Conservation (phyloP, 1,140 invertebrate species). For the Apis dorsata region DNA sequence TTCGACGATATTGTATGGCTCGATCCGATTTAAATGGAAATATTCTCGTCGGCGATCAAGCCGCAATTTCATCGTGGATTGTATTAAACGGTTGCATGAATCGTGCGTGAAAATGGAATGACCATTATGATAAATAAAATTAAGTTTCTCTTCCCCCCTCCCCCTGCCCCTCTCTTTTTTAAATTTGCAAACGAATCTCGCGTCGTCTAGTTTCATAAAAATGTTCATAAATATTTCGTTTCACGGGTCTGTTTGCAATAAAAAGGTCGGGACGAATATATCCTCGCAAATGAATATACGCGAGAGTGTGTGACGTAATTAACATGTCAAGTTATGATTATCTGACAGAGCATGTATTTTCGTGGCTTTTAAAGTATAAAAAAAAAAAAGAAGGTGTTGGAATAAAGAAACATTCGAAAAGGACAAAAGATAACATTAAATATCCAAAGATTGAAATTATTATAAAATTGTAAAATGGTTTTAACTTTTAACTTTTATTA, state of each 20-base stretch:
- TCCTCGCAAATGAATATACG: conserved; percentile 21
- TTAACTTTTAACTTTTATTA: no score
- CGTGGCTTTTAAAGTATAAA: neutral
- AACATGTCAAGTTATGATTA: conserved; percentile 21
- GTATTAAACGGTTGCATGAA: conserved; percentile 18
- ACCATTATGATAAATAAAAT: conserved; percentile 30
- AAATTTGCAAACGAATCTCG: neutral
- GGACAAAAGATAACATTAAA: no score
- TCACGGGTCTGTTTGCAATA: conserved; percentile 4
- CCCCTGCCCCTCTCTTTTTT: neutral
- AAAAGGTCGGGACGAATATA: neutral
- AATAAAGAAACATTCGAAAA: neutral
- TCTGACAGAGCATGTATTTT: neutral
- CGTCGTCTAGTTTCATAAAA: neutral
- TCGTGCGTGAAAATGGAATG: neutral
- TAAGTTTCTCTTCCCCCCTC: neutral
- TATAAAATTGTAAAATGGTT: no score
- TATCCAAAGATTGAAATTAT: no score
- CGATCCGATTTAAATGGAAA: conserved; percentile 35
- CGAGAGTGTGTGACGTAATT: neutral
- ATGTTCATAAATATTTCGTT: conserved; percentile 20
- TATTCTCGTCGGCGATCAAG: neutral
- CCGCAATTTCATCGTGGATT: conserved; percentile 2
- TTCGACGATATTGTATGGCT: neutral
- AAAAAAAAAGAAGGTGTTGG: no score